phyloP scores from a whole-genome alignment of 2,888 invertebrate species.

The Priocnemis perturbator region DNA sequence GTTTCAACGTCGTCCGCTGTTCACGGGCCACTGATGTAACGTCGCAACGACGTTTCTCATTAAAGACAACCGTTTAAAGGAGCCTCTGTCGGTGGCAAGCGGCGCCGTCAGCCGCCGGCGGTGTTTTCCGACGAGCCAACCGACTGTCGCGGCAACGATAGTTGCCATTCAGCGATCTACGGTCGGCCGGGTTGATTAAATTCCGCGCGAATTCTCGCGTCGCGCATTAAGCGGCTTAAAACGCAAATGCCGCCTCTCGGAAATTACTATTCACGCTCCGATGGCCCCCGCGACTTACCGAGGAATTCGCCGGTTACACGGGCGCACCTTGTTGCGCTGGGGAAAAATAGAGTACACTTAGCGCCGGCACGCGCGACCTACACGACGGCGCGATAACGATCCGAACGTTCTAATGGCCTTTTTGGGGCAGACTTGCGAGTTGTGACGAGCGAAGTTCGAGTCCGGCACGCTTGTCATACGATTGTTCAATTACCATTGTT shows the following conservation, averaged over 20 bases:
- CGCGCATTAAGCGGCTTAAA: conserved; percentile 55
- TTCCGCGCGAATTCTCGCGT: conserved; percentile 59
- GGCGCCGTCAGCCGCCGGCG: conserved; percentile 17
- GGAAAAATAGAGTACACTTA: background rate
- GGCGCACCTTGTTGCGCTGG: too few species aligned
- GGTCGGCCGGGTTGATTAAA: conserved; percentile 56
- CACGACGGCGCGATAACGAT: background rate
- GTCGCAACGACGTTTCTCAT: conserved; percentile 34
- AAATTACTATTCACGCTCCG: conserved; percentile 41
- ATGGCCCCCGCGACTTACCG: conserved; percentile 1
- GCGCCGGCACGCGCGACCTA: background rate
- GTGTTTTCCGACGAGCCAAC: conserved; percentile 30
- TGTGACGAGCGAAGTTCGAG: too few species aligned
- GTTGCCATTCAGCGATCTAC: conserved; percentile 39
- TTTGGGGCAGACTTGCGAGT: too few species aligned
- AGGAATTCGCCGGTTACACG: conserved; percentile 35
- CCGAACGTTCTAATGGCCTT: background rate
- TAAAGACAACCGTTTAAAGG: conserved; percentile 35
- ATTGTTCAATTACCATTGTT: too few species aligned
- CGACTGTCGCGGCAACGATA: conserved; percentile 36
- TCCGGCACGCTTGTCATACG: too few species aligned
- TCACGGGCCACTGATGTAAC: conserved; percentile 20
- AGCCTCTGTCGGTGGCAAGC: conserved; percentile 2
- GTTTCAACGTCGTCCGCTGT: conserved; percentile 20
- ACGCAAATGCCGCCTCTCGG: conserved; percentile 45